These are phyloP conservation scores for Eupithecia insigniata DNA, from an alignment of 2,888 invertebrate species.

Conservation along the genomic window DNA sequence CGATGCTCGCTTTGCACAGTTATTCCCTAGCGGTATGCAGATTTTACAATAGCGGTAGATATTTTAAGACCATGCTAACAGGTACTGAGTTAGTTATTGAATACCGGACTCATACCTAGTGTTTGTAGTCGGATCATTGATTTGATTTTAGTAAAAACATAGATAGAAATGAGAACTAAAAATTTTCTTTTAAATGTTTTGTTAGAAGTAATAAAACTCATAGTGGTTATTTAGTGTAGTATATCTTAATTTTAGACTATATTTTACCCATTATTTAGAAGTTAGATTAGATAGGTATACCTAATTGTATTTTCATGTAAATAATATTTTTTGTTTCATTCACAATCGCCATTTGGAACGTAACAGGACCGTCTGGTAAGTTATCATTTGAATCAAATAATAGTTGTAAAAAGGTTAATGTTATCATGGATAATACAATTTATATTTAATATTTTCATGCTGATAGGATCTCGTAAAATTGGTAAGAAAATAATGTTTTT, in stretches of 20 bases:
- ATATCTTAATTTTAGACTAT: not conserved
- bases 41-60: too few species aligned
- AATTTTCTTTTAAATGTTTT: not conserved
- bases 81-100: too few species aligned
- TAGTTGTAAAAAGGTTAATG: not conserved
- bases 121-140: too few species aligned
- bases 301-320: conserved; percentile 31
- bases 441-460: conserved; percentile 52
- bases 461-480: conserved; percentile 79
- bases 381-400: conserved; percentile 25
- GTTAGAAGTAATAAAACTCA: not conserved
- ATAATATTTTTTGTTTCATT: conserved; percentile 48
- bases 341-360: conserved; percentile 47
- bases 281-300: conserved; percentile 8
- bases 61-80: too few species aligned
- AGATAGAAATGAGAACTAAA: not conserved
- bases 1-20: too few species aligned
- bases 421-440: not conserved
- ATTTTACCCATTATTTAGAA: not conserved
- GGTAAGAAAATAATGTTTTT: conserved; percentile 59
- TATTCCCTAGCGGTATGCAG: too few species aligned
- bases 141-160: not conserved
- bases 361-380: conserved; percentile 77
- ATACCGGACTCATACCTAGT: too few species aligned
- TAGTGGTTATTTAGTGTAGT: not conserved